Percentiles rank a stretch among this genome's conserved stretches.
phyloP scores from a whole-genome alignment of 1,140 invertebrate species.

The Ericerus pela region DNA sequence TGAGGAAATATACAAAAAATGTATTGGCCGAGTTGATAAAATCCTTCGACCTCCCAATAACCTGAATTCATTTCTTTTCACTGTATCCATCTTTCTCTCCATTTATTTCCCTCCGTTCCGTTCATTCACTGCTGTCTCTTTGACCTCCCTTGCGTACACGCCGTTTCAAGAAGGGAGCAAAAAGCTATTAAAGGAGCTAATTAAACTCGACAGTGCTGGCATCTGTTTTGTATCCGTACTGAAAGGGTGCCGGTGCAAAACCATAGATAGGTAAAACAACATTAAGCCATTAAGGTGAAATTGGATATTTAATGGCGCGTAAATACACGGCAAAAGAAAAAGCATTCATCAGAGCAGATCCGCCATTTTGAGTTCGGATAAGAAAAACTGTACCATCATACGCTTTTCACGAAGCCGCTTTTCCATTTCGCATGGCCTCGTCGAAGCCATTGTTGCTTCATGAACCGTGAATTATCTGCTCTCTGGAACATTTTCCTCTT shows the following conservation, averaged over 20 bases:
- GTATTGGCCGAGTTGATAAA: too few species aligned
- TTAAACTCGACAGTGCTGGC: slow-evolving; percentile 11
- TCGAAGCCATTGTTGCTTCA: slow-evolving; percentile 5
- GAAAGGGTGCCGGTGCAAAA: not conserved
- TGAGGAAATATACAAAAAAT: too few species aligned
- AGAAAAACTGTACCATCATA: too few species aligned
- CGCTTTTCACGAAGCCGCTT: not conserved
- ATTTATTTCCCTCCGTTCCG: too few species aligned
- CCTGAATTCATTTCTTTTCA: too few species aligned
- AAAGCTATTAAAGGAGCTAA: slow-evolving; percentile 11
- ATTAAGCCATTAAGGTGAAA: slow-evolving; percentile 12
- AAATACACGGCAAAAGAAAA: slow-evolving; percentile 10
- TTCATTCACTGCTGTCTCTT: too few species aligned
- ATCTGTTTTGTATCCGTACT: slow-evolving; percentile 10
- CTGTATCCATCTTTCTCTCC: too few species aligned
- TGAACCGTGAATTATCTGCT: slow-evolving; percentile 12
- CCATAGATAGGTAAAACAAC: slow-evolving; percentile 7
- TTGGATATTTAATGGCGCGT: slow-evolving; percentile 9
- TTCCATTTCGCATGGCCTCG: not conserved
- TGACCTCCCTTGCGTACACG: too few species aligned
- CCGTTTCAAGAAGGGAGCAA: too few species aligned
- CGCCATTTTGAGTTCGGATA: not conserved
- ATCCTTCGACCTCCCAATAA: too few species aligned
- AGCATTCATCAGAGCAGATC: slow-evolving; percentile 10
- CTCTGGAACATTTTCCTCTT: slow-evolving; percentile 11